phyloP scores from a whole-genome alignment of 1,140 invertebrate genomes.

The Drosophila virilis region DNA sequence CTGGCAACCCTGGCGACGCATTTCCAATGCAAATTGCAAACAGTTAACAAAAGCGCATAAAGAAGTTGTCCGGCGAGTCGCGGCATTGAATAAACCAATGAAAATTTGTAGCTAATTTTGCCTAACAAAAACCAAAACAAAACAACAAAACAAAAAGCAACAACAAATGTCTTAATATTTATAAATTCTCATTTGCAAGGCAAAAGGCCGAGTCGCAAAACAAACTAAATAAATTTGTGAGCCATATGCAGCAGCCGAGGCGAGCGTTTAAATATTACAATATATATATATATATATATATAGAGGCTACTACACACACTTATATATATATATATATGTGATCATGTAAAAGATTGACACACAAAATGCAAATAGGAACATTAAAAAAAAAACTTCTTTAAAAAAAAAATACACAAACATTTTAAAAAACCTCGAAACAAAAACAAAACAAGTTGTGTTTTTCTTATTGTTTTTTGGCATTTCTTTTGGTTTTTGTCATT shows the following conservation, averaged over 20 bases:
- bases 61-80: constrained; percentile 29
- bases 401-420: constrained; percentile 79
- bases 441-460: constrained; percentile 68
- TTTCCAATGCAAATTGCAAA: constrained; percentile 64
- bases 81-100: constrained; percentile 50
- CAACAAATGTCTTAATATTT: constrained; percentile 54
- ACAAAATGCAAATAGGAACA: constrained; percentile 33
- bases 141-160: constrained; percentile 22
- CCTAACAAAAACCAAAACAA: constrained; percentile 33
- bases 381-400: constrained; percentile 54
- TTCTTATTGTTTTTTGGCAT: constrained; percentile 14
- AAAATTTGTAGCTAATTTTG: constrained; percentile 57
- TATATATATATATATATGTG: constrained; percentile 59
- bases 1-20: constrained; percentile 38
- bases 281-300: constrained; percentile 55
- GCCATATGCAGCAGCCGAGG: constrained; percentile 36
- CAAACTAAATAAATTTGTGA: constrained; percentile 45
- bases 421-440: constrained; percentile 82
- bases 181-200: constrained; percentile 66
- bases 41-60: constrained; percentile 33
- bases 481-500: not conserved
- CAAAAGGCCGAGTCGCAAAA: constrained; percentile 25
- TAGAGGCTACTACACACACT: no score
- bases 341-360: constrained; percentile 65
- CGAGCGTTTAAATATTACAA: constrained; percentile 45